A percentile compares a stretch with the other conserved stretches of the same genome.
Evolutionary conservation across 2,113 vertebrate species (phyloP).

Genomic region (Tricholaema leucomelas): DNA sequence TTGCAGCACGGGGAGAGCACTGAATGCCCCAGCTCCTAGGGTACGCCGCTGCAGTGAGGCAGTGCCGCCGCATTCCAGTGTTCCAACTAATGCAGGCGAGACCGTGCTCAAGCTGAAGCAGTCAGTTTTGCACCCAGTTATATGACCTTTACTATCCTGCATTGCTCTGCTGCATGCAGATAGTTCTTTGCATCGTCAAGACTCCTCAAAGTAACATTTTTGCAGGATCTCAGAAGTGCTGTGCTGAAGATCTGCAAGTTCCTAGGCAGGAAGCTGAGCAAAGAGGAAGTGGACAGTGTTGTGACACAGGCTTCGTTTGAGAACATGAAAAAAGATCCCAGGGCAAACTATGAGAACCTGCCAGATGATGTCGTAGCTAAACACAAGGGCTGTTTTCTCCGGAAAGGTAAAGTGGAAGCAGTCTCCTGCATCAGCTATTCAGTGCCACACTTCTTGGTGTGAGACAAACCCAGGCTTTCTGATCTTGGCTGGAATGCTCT

Average conservation of each 20-base stretch:
- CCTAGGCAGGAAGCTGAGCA: constrained; percentile 62
- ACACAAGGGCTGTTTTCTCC: constrained; percentile 1
- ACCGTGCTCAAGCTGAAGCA: not conserved
- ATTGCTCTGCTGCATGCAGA: not conserved
- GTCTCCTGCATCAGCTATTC: not conserved
- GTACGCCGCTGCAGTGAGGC: not conserved
- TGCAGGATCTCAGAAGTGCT: constrained; percentile 63
- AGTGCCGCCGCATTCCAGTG: not conserved
- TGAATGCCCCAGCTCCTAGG: not conserved
- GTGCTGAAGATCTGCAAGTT: constrained; percentile 71
- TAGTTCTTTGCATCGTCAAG: not conserved
- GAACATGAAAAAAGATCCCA: constrained; percentile 66
- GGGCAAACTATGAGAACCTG: constrained; percentile 55
- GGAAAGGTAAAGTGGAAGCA: constrained; percentile 19
- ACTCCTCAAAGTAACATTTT: not conserved
- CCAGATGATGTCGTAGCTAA: accelerated
- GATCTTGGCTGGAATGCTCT: not conserved
- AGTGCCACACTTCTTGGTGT: too few relatives aligned
- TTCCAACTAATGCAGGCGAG: not conserved
- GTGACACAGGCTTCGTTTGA: constrained; percentile 66
- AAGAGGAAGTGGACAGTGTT: constrained; percentile 56
- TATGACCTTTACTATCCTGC: not conserved
- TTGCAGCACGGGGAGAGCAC: not conserved
- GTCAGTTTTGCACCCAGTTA: not conserved
- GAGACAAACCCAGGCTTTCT: not conserved